Evolutionary conservation across 92 coral and sea anemone species (phyloP).

Genomic region (Actinernus sp.): DNA sequence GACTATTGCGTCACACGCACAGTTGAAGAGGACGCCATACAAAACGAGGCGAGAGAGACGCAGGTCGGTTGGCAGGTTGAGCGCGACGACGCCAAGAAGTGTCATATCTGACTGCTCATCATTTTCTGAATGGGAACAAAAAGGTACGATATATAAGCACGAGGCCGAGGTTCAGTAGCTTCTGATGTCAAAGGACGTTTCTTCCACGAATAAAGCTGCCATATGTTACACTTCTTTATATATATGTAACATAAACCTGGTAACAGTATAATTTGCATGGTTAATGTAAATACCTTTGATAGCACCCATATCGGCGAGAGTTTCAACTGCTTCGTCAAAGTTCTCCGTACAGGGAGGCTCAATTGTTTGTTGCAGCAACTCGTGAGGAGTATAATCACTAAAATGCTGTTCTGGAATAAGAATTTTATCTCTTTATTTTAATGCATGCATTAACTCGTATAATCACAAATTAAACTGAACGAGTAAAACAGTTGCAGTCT

Average conservation of each 20-base stretch:
- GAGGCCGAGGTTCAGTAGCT: too few relatives aligned
- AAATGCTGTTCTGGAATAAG: not conserved
- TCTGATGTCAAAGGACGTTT: not conserved
- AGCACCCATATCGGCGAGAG: conserved; percentile 20
- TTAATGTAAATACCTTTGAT: not conserved
- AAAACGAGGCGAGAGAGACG: conserved; percentile 12
- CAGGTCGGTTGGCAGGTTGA: conserved; percentile 22
- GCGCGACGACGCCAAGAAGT: conserved; percentile 15
- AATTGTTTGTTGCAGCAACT: conserved; percentile 12
- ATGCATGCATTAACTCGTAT: too few relatives aligned
- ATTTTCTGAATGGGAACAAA: conserved; percentile 6
- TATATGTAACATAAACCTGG: not conserved
- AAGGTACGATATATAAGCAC: too few relatives aligned
- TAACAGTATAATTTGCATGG: not conserved
- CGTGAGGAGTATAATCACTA: not conserved
- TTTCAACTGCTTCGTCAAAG: conserved; percentile 15
- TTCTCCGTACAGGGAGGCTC: conserved; percentile 22
- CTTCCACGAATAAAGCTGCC: not conserved
- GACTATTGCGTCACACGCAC: conserved; percentile 48
- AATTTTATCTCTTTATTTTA: too few relatives aligned
- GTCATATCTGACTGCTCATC: conserved; percentile 29
- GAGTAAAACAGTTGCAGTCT: not conserved
- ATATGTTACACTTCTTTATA: not conserved
- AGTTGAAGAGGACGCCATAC: conserved; percentile 24
- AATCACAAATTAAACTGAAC: too few relatives aligned